Evolutionary conservation across 92 coral and sea anemone species (phyloP).

Genomic region (Nematostella vectensis): DNA sequence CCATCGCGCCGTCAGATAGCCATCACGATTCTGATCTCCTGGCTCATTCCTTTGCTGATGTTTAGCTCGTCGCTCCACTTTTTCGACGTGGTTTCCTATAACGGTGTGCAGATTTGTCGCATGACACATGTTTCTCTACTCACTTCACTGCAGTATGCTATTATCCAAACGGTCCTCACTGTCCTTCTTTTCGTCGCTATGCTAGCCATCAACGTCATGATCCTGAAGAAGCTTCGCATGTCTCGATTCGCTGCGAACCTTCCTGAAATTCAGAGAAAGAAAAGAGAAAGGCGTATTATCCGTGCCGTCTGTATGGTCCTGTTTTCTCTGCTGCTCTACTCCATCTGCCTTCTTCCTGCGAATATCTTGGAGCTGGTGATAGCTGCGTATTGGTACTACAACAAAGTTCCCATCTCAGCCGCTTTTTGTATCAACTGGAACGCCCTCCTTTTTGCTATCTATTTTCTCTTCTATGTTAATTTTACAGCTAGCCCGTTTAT

Average conservation of each 20-base stretch:
- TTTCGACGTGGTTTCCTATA: background rate
- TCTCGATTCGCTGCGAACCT: constrained; percentile 1
- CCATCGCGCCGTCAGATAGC: too few relatives aligned
- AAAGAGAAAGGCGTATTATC: constrained; percentile 2
- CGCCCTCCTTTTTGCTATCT: too few relatives aligned
- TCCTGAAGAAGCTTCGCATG: constrained; percentile 5
- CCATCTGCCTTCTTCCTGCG: too few relatives aligned
- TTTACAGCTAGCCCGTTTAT: too few relatives aligned
- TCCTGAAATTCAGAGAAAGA: constrained; percentile 12
- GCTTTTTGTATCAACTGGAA: too few relatives aligned
- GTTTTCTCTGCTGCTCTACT: background rate
- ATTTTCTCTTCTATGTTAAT: too few relatives aligned
- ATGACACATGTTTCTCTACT: background rate
- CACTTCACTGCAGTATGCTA: constrained; percentile 11
- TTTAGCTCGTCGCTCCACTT: constrained; percentile 13
- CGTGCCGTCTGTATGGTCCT: constrained; percentile 17
- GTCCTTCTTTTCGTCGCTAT: constrained; percentile 1
- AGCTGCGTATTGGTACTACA: too few relatives aligned
- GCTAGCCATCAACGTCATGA: constrained; percentile 1
- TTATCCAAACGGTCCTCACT: constrained; percentile 4
- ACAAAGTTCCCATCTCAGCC: too few relatives aligned
- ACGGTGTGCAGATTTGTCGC: background rate
- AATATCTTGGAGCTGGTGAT: too few relatives aligned
- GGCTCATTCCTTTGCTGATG: constrained; percentile 7
- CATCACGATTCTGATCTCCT: too few relatives aligned